These are phyloP conservation scores for Erebia ligea DNA, from an alignment of 2,888 invertebrate genomes.

Conservation along the genomic window DNA sequence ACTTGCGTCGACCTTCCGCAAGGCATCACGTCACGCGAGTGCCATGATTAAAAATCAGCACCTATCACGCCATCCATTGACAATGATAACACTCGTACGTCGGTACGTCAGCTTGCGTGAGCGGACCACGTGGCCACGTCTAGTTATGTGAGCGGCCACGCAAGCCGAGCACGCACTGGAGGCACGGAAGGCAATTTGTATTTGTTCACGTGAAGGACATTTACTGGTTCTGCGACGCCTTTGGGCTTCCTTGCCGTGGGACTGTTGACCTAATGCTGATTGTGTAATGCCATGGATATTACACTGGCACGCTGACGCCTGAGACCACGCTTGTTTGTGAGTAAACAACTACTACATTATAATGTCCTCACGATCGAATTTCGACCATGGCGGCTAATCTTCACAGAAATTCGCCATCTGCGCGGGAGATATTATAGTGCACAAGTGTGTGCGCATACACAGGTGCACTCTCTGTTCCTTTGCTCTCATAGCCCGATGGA, in stretches of 20 bases:
- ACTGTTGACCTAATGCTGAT: constrained; percentile 22
- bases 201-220: constrained; percentile 32
- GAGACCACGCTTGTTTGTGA: background rate
- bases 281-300: constrained; percentile 2
- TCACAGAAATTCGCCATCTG: too few relatives aligned
- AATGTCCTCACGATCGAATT: too few relatives aligned
- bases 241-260: constrained; percentile 17
- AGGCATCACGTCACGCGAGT: constrained; percentile 43
- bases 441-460: too few relatives aligned
- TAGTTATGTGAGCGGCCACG: constrained; percentile 56
- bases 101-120: constrained; percentile 66
- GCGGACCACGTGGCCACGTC: constrained; percentile 62
- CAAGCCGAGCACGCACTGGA: constrained; percentile 58
- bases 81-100: constrained; percentile 53
- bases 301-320: background rate
- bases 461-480: too few relatives aligned
- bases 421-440: too few relatives aligned
- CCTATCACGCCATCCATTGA: constrained; percentile 78
- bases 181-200: constrained; percentile 42
- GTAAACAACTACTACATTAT: too few relatives aligned
- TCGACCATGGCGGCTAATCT: too few relatives aligned
- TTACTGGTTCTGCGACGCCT: constrained; percentile 28
- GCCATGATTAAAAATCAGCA: constrained; percentile 46
- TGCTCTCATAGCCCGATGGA: too few relatives aligned
- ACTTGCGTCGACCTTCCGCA: constrained; percentile 42